Evolutionary conservation across 1,140 invertebrate species (phyloP).

Genomic region (Delia radicum): DNA sequence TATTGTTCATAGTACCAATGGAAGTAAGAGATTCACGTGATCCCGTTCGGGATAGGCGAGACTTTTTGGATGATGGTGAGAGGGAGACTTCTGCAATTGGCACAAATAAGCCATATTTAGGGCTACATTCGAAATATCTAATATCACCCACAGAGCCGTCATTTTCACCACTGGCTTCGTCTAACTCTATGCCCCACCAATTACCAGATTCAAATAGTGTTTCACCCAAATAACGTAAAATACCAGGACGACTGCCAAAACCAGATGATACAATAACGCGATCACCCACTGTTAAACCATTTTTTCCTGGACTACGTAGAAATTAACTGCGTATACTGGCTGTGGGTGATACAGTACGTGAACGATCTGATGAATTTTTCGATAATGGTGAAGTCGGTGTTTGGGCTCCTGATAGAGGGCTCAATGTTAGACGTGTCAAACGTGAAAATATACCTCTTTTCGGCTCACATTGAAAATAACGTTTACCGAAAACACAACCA

Average conservation of each 20-base stretch:
- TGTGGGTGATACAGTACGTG: slow-evolving; percentile 57
- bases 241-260: slow-evolving; percentile 85
- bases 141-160: slow-evolving; percentile 89
- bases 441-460: slow-evolving; percentile 93
- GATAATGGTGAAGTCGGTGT: slow-evolving; percentile 47
- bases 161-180: slow-evolving; percentile 92
- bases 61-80: slow-evolving; percentile 74
- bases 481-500: slow-evolving; percentile 87
- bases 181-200: slow-evolving; percentile 94
- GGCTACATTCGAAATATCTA: slow-evolving; percentile 91
- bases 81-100: slow-evolving; percentile 83
- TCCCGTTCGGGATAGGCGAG: slow-evolving; percentile 69
- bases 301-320: slow-evolving; percentile 54
- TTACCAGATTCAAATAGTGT: slow-evolving; percentile 89
- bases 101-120: slow-evolving; percentile 90
- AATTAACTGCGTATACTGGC: slow-evolving; percentile 57
- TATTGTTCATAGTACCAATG: slow-evolving; percentile 69
- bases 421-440: slow-evolving; percentile 79
- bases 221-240: slow-evolving; percentile 78
- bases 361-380: slow-evolving; percentile 50
- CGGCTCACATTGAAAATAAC: slow-evolving; percentile 93
- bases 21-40: slow-evolving; percentile 86
- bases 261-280: slow-evolving; percentile 83
- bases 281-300: slow-evolving; percentile 75
- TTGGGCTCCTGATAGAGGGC: slow-evolving; percentile 60